phyloP scores from a whole-genome alignment of 2,113 vertebrate genomes.

The Stigmatopora nigra region DNA sequence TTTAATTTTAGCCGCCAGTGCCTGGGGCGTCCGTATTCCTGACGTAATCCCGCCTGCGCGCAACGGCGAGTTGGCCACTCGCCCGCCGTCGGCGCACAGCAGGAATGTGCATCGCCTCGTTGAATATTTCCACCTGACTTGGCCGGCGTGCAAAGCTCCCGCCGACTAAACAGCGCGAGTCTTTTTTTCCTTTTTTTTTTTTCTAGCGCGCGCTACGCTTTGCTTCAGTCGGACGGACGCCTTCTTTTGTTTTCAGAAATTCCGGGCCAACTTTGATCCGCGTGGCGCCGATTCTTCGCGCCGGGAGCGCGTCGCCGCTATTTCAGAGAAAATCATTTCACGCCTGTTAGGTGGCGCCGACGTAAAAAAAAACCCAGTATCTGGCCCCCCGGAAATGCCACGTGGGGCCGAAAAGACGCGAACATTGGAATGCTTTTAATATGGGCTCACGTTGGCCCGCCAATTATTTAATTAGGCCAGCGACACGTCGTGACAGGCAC shows the following conservation, averaged over 20 bases:
- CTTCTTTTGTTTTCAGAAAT: not conserved
- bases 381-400: too few relatives aligned
- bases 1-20: conserved; percentile 47
- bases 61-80: conserved; percentile 31
- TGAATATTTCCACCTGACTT: conserved; percentile 14
- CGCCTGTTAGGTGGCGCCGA: too few relatives aligned
- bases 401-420: too few relatives aligned
- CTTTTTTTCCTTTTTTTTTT: not conserved
- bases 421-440: too few relatives aligned
- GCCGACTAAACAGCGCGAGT: conserved; percentile 3
- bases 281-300: not conserved
- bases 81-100: conserved; percentile 37
- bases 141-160: conserved; percentile 4
- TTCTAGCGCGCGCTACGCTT: not conserved
- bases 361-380: too few relatives aligned
- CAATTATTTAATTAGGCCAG: too few relatives aligned
- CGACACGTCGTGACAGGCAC: too few relatives aligned
- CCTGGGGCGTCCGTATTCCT: conserved; percentile 47
- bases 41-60: conserved; percentile 53
- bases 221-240: not conserved
- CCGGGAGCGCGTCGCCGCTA: not conserved
- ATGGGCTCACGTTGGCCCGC: too few relatives aligned
- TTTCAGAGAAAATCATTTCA: not conserved
- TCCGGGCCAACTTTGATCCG: not conserved
- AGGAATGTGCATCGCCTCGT: conserved; percentile 28